These are phyloP conservation scores for Hypena proboscidalis DNA, from an alignment of 2,888 invertebrate species.

Conservation along the genomic window DNA sequence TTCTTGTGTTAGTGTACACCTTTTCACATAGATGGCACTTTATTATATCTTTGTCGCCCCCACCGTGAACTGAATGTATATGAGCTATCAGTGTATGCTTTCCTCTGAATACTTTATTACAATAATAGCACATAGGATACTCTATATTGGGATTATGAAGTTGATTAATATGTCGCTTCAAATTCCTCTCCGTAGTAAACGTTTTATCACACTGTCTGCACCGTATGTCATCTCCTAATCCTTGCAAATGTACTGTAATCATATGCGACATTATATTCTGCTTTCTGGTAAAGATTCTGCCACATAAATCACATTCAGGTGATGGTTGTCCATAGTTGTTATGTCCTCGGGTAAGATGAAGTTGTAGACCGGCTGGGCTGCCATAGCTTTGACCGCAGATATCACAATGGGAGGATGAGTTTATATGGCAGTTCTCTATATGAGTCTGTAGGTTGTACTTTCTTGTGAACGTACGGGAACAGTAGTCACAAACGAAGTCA, in stretches of 20 bases:
- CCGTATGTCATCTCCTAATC: constrained; percentile 49
- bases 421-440: constrained; percentile 70
- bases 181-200: constrained; percentile 64
- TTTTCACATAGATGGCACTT: constrained; percentile 64
- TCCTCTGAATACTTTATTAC: constrained; percentile 60
- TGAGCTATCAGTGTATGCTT: constrained; percentile 62
- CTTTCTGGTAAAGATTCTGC: constrained; percentile 68
- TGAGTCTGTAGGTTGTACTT: constrained; percentile 71
- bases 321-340: constrained; percentile 58
- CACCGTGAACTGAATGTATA: constrained; percentile 55
- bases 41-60: constrained; percentile 37
- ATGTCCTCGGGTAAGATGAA: constrained; percentile 63
- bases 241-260: constrained; percentile 67
- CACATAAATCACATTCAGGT: constrained; percentile 74
- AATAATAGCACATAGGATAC: constrained; percentile 64
- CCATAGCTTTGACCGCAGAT: constrained; percentile 65
- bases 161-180: constrained; percentile 64
- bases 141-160: constrained; percentile 62
- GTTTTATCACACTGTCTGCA: constrained; percentile 61
- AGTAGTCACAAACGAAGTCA: constrained; percentile 68
- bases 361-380: constrained; percentile 60
- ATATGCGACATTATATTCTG: constrained; percentile 74
- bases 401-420: constrained; percentile 57
- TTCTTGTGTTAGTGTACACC: constrained; percentile 62
- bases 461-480: constrained; percentile 65